These are phyloP conservation scores for Acanthosepion pharaonis DNA, from an alignment of 2,888 invertebrate species.

Conservation along the genomic window DNA sequence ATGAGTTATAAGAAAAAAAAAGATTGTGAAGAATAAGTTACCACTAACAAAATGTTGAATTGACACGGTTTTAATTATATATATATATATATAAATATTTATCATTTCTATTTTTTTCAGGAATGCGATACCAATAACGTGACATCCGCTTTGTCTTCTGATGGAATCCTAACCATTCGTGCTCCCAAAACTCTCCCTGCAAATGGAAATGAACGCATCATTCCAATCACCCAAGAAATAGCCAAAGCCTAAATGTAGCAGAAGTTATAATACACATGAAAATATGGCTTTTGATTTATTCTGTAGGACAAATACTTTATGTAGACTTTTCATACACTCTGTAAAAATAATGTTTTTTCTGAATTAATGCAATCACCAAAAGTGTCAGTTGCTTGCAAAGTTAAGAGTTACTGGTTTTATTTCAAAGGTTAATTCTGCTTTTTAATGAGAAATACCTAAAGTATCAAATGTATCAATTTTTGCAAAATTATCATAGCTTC, in stretches of 20 bases:
- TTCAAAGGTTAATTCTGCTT: neutral
- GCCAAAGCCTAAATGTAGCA: neutral
- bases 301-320: neutral
- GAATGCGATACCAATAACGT: conserved; percentile 84
- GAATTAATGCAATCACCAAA: no score
- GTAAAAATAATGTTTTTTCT: no score
- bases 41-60: no score
- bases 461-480: neutral
- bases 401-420: neutral
- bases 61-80: no score
- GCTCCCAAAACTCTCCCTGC: conserved; percentile 72
- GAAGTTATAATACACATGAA: neutral
- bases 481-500: neutral
- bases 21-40: no score
- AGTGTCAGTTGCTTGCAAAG: no score
- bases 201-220: conserved; percentile 59
- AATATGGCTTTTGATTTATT: neutral
- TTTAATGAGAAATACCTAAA: neutral
- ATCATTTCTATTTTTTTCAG: conserved; percentile 62
- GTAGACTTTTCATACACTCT: neutral
- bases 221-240: conserved; percentile 54
- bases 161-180: conserved; percentile 80
- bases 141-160: conserved; percentile 83
- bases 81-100: no score
- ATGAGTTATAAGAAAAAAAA: no score